phyloP scores from a whole-genome alignment of 2,113 vertebrate genomes.

The Meleagris gallopavo region DNA sequence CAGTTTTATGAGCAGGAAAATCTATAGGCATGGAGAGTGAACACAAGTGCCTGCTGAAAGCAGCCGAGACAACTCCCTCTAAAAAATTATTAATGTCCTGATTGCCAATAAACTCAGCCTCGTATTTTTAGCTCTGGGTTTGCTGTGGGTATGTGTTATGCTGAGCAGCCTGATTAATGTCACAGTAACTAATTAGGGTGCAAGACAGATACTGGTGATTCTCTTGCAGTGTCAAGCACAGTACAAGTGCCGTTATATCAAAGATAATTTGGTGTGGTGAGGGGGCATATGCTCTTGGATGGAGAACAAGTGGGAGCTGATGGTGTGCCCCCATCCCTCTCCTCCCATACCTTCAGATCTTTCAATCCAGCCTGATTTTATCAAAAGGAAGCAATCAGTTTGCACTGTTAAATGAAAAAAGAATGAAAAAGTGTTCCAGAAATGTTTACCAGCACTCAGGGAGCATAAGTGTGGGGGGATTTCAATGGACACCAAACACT shows the following conservation, averaged over 20 bases:
- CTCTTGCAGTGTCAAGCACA: slow-evolving; percentile 40
- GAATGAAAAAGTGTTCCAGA: neutral
- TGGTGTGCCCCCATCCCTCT: neutral
- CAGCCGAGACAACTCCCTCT: neutral
- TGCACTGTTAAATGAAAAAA: neutral
- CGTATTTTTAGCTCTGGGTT: slow-evolving; percentile 6
- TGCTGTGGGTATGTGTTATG: neutral
- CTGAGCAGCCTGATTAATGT: slow-evolving; percentile 69
- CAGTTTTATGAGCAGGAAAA: slow-evolving; percentile 33
- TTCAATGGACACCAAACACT: too few species aligned
- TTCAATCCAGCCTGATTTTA: neutral
- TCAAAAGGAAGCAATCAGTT: neutral
- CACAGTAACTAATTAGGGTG: slow-evolving; percentile 60
- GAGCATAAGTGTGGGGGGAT: neutral
- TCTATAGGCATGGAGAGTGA: neutral
- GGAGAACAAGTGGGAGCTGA: neutral
- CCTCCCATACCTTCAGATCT: neutral
- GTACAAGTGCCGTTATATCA: slow-evolving; percentile 31
- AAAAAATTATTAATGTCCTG: slow-evolving; percentile 43
- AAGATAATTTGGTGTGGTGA: slow-evolving; percentile 27
- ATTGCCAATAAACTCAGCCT: slow-evolving; percentile 13
- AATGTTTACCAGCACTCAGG: neutral
- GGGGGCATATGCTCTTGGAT: neutral
- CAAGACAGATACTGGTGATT: slow-evolving; percentile 59
- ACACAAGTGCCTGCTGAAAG: neutral